These are phyloP conservation scores for Bryconaethiops microstoma DNA, from an alignment of 2,797 vertebrate genomes.

Conservation along the genomic window DNA sequence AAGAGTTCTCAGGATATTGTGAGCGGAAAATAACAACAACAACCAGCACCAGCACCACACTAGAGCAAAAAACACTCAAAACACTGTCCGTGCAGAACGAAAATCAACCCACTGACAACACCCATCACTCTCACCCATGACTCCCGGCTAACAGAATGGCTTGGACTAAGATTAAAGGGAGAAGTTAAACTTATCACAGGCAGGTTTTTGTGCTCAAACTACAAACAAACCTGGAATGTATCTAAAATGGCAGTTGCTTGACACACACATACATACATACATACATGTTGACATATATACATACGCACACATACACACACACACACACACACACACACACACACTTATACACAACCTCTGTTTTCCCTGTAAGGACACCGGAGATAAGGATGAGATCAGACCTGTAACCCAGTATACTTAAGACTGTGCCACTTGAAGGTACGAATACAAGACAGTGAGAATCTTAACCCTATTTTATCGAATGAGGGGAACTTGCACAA, in stretches of 20 bases:
- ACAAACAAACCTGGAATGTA: conserved; percentile 75
- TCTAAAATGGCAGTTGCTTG: conserved; percentile 78
- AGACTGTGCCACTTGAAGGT: conserved; percentile 15
- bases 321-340: conserved; percentile 20
- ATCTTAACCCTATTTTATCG: background rate
- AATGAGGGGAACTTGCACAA: background rate
- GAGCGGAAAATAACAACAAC: conserved; percentile 47
- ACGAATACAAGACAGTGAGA: conserved; percentile 11
- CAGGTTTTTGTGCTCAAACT: conserved; percentile 52
- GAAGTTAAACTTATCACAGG: conserved; percentile 56
- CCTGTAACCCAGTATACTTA: background rate
- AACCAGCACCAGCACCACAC: conserved; percentile 52
- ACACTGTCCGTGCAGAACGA: conserved; percentile 54
- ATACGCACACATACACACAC: conserved; percentile 12
- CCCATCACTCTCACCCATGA: conserved; percentile 38
- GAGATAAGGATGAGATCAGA: conserved; percentile 30
- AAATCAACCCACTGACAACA: conserved; percentile 43
- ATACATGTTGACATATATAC: conserved; percentile 29
- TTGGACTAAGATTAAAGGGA: conserved; percentile 71
- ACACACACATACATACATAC: conserved; percentile 55
- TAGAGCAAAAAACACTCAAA: conserved; percentile 35
- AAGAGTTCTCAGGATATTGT: conserved; percentile 45
- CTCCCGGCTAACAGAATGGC: conserved; percentile 45
- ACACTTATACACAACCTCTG: conserved; percentile 10
- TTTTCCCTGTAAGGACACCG: conserved; percentile 39